Conservation (phyloP, 2,797 vertebrate species). For the Melanotaenia nigrans region DNA sequence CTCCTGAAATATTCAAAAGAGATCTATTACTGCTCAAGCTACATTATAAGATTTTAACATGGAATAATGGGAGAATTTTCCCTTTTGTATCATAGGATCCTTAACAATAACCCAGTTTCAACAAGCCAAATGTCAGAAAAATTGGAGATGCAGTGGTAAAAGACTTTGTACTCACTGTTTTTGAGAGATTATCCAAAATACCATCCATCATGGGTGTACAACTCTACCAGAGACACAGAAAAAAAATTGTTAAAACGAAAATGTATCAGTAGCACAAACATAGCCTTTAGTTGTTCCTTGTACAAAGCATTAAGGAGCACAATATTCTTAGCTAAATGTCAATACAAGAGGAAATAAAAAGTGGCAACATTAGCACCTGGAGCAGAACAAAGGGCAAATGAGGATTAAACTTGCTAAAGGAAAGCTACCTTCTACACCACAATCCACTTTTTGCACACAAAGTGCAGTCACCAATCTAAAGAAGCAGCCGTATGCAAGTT, state of each 20-base stretch:
- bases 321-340: not conserved
- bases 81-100: not conserved
- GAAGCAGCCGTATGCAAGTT: not conserved
- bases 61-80: not conserved
- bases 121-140: not conserved
- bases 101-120: not conserved
- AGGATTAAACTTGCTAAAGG: slow-evolving; percentile 14
- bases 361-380: slow-evolving; percentile 14
- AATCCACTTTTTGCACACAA: not conserved
- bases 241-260: too few species aligned
- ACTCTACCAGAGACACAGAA: slow-evolving; percentile 23
- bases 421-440: not conserved
- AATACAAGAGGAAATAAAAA: slow-evolving; percentile 9
- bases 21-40: not conserved
- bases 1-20: slow-evolving; percentile 83
- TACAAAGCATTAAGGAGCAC: not conserved
- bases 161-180: slow-evolving; percentile 61
- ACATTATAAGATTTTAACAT: not conserved
- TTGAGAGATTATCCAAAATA: slow-evolving; percentile 58
- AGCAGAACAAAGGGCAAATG: slow-evolving; percentile 20
- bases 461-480: not conserved
- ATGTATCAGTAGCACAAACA: not conserved
- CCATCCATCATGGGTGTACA: slow-evolving; percentile 58
- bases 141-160: not conserved
- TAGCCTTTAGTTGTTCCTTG: not conserved